Base-by-base conservation (phyloP, 2,888 invertebrate genomes). In the Epsilonema sp. region DNA sequence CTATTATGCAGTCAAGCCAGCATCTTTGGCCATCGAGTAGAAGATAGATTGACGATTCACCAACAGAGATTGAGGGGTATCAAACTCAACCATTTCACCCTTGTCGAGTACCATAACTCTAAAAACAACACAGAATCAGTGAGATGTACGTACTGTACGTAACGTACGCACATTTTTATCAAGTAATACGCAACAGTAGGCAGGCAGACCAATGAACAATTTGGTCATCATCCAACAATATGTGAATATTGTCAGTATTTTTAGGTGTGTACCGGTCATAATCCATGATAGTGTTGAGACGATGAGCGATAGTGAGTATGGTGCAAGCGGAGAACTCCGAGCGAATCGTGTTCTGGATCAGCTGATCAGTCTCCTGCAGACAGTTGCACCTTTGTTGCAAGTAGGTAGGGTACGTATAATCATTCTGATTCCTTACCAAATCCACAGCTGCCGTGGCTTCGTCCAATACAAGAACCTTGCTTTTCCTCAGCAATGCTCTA, bases 271-370 rank as follows among this genome's bases (percentile, higher is more conserved):
- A 39, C 39, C 39, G 5, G 39, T 39, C 22, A 59, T 82, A 82
- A 70, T 86, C 85, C 76, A 87, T 75, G 57, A 89, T 85, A 23
- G 87, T 89, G 67, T 87, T 86, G 51, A 89, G 75, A 19, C 87
- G 76, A 71, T 89, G 87, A 37, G 87, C 87, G 64, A 89, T 87
- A 1, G 86, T 87, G 23, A 89, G 74, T 44, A 89, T 80, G 3
- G 87, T 87, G 67, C 83, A 83, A 51, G 80, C 75, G 50, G 74
- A 76, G 67, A 89, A 89, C 67, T 87, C 82, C 23, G 77, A 75
- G 8, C 83, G 76, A 60, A 89, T 89, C 3, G 89, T 89, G 68
- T 61, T 56, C 77, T 81, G 73, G 49, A 73, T 72, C 22, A 73
- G 58, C 13, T 66, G 65, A 53, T 73, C 73, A 0, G 72, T 73